These are phyloP conservation scores for Oostethus manadensis DNA, from an alignment of 2,113 vertebrate species.

Conservation along the genomic window DNA sequence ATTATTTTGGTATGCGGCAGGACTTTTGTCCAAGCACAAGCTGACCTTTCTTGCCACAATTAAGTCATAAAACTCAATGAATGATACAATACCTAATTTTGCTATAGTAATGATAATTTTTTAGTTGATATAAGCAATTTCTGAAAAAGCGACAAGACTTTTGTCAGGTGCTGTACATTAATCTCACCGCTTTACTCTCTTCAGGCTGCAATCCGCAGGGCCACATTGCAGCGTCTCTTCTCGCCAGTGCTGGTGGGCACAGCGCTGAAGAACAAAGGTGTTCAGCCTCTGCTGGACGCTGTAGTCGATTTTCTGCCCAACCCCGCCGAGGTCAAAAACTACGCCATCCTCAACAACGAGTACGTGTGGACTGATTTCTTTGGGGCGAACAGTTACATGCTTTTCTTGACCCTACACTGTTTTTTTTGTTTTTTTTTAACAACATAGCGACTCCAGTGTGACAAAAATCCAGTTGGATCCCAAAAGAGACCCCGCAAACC, in stretches of 20 bases:
- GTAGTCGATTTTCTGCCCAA: slow-evolving; percentile 88
- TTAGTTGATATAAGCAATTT: no score
- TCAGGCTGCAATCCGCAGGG: slow-evolving; percentile 87
- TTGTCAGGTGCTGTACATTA: no score
- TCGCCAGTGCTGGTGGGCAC: slow-evolving; percentile 89
- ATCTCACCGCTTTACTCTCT: neutral
- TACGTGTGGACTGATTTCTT: slow-evolving; percentile 60
- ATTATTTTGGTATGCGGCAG: no score
- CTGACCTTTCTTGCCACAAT: no score
- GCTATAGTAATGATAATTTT: no score
- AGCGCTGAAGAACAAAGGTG: slow-evolving; percentile 93
- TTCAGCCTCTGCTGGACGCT: slow-evolving; percentile 88
- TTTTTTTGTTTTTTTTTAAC: neutral
- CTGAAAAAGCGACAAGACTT: no score
- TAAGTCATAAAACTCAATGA: no score
- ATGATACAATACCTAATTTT: no score
- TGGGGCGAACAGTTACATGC: neutral
- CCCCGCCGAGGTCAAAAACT: slow-evolving; percentile 89
- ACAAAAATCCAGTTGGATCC: slow-evolving; percentile 80
- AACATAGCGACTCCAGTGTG: slow-evolving; percentile 70
- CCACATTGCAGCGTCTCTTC: slow-evolving; percentile 82
- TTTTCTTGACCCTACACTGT: neutral
- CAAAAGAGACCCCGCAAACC: slow-evolving; percentile 70
- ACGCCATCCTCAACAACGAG: slow-evolving; percentile 80
- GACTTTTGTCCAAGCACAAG: no score